Conservation (phyloP, 2,113 vertebrate genomes). For the Megalops atlanticus region DNA sequence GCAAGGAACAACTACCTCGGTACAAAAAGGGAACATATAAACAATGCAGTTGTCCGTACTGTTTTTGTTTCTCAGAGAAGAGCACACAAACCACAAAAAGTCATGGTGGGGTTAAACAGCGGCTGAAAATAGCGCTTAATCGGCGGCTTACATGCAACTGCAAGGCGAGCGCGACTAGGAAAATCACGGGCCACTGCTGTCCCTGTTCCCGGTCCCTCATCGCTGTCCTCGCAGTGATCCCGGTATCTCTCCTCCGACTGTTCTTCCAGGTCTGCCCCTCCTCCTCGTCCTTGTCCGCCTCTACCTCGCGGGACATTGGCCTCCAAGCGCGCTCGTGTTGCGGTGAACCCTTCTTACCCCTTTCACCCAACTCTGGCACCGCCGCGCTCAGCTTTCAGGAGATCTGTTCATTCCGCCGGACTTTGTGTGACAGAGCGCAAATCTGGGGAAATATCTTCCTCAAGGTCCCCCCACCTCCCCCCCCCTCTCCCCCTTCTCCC, state of each 20-base stretch:
- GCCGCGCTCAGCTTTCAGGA: slow-evolving; percentile 49
- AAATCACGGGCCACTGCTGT: slow-evolving; percentile 59
- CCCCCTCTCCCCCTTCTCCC: slow-evolving; percentile 19
- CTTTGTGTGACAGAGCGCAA: slow-evolving; percentile 8
- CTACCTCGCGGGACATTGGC: slow-evolving; percentile 41
- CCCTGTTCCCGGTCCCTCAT: slow-evolving; percentile 44
- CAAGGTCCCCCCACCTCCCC: slow-evolving; percentile 23
- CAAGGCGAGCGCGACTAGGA: slow-evolving; percentile 65
- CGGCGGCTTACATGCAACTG: slow-evolving; percentile 70
- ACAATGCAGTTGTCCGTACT: slow-evolving; percentile 21
- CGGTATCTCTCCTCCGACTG: slow-evolving; percentile 26
- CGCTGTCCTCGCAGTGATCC: slow-evolving; percentile 30
- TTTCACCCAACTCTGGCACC: slow-evolving; percentile 28
- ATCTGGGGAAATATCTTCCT: slow-evolving; percentile 31
- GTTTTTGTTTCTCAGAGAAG: background rate
- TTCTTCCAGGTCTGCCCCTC: slow-evolving; percentile 28
- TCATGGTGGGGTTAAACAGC: slow-evolving; percentile 44
- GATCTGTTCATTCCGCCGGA: slow-evolving; percentile 52
- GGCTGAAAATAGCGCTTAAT: slow-evolving; percentile 68
- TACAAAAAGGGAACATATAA: background rate
- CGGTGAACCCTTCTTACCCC: slow-evolving; percentile 2
- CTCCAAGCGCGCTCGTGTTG: background rate
- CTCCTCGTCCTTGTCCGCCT: slow-evolving; percentile 54
- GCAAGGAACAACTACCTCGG: background rate
- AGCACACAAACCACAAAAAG: background rate